These are phyloP conservation scores for Pangasius macronema DNA, from an alignment of 2,797 vertebrate species.

Conservation along the genomic window DNA sequence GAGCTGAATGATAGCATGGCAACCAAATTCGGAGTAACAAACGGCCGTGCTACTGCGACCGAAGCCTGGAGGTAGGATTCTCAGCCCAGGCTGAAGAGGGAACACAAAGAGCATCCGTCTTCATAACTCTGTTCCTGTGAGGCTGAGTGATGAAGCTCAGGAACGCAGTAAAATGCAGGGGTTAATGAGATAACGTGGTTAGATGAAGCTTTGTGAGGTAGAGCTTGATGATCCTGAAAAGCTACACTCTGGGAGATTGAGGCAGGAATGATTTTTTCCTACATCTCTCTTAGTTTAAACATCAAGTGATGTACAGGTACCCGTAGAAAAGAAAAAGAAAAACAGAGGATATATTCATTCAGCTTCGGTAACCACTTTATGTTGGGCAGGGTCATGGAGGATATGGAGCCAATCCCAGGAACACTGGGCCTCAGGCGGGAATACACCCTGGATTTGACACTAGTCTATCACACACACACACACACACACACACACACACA, in stretches of 20 bases:
- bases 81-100: constrained; percentile 32
- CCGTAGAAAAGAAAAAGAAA: neutral
- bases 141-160: constrained; percentile 13
- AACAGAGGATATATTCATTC: neutral
- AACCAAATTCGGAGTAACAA: constrained; percentile 44
- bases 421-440: neutral
- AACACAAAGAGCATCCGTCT: constrained; percentile 41
- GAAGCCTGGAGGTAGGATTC: constrained; percentile 44
- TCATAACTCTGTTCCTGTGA: constrained; percentile 27
- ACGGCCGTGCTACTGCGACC: constrained; percentile 38
- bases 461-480: neutral
- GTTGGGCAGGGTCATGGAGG: neutral
- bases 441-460: neutral
- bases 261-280: neutral
- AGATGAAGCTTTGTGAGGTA: neutral
- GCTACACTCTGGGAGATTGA: neutral
- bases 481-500: neutral
- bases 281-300: neutral
- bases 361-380: neutral
- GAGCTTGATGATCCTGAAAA: neutral
- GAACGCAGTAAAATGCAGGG: neutral
- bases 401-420: neutral
- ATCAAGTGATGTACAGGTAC: neutral
- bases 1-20: constrained; percentile 51
- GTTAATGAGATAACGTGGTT: constrained; percentile 19